Evolutionary conservation across 2,797 vertebrate genomes (phyloP).

Genomic region (Hyperoplus lanceolatus): DNA sequence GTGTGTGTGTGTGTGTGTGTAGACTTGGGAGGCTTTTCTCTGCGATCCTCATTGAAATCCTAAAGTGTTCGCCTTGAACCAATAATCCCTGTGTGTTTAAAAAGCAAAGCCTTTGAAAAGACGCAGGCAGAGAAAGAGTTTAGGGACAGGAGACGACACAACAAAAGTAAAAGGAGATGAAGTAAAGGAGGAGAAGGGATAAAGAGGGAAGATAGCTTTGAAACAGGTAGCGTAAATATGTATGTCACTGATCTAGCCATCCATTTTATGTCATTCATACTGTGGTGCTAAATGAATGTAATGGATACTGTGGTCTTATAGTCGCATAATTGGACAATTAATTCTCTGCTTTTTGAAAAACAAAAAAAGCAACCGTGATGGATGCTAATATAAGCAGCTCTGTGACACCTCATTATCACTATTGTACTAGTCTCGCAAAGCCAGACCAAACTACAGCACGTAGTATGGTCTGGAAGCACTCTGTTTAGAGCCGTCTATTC

Average conservation of each 20-base stretch:
- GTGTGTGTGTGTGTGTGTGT: too few relatives aligned
- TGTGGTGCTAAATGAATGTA: not conserved
- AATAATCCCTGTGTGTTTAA: slow-evolving; percentile 37
- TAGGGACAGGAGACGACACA: slow-evolving; percentile 30
- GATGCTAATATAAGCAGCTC: too few relatives aligned
- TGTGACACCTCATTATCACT: too few relatives aligned
- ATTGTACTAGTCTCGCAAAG: too few relatives aligned
- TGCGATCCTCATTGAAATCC: slow-evolving; percentile 24
- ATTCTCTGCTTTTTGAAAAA: too few relatives aligned
- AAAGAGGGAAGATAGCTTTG: not conserved
- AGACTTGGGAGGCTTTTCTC: slow-evolving; percentile 11
- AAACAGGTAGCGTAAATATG: not conserved
- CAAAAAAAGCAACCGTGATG: too few relatives aligned
- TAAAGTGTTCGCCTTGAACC: slow-evolving; percentile 38
- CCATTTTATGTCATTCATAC: not conserved
- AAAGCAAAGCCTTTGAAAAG: slow-evolving; percentile 41
- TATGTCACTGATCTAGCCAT: slow-evolving; percentile 1
- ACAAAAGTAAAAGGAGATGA: slow-evolving; percentile 13
- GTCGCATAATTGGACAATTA: not conserved
- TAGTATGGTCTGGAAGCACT: too few relatives aligned
- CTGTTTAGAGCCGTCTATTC: too few relatives aligned
- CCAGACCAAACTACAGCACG: too few relatives aligned
- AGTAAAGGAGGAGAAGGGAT: slow-evolving; percentile 6
- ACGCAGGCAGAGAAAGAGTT: slow-evolving; percentile 43
- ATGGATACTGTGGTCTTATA: not conserved